Evolutionary conservation across 2,797 vertebrate genomes (phyloP).

Genomic region (Saxicola maurus): DNA sequence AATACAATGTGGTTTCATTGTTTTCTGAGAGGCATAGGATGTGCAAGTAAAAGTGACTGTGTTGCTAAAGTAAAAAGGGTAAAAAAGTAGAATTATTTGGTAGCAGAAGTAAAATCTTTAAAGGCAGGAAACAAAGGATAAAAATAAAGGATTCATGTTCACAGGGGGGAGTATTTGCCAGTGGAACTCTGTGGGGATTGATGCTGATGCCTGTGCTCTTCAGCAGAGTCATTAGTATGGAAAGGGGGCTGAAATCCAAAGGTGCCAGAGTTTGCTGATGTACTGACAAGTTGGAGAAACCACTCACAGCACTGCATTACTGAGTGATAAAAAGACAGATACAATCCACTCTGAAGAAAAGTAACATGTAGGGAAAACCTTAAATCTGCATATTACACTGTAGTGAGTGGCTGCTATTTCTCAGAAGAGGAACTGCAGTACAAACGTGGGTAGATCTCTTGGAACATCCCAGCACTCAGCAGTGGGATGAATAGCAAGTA

Average conservation of each 20-base stretch:
- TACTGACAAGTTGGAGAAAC: not conserved
- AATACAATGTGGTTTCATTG: not conserved
- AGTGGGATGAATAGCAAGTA: not conserved
- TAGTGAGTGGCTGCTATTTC: not conserved
- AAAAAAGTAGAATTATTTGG: not conserved
- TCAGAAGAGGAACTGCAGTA: not conserved
- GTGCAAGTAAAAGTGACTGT: not conserved
- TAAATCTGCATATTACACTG: not conserved
- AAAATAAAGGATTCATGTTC: not conserved
- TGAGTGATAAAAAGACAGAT: not conserved
- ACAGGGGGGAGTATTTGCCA: not conserved
- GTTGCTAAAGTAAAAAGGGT: not conserved
- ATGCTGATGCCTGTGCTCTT: not conserved
- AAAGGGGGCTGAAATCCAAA: not conserved
- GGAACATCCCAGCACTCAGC: not conserved
- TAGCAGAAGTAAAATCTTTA: not conserved
- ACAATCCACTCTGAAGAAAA: not conserved
- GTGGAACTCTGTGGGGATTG: not conserved
- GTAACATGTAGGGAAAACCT: not conserved
- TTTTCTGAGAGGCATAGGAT: not conserved
- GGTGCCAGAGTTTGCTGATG: not conserved
- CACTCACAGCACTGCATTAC: not conserved
- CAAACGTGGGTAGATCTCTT: not conserved
- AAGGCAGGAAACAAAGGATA: not conserved
- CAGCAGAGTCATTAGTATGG: not conserved